phyloP scores from a whole-genome alignment of 2,113 vertebrate genomes.

The Mugil cephalus region DNA sequence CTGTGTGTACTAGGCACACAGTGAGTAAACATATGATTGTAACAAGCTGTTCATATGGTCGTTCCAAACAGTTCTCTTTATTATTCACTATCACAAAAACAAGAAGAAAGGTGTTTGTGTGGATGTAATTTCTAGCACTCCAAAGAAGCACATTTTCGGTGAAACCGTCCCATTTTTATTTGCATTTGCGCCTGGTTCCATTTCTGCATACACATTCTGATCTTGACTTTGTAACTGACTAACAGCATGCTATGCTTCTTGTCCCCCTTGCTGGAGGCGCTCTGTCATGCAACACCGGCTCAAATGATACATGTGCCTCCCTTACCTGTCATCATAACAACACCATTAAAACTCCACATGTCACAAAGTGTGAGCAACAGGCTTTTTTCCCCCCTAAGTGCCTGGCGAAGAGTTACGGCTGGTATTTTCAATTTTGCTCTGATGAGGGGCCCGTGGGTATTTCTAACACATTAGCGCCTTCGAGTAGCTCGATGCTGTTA shows the following conservation, averaged over 20 bases:
- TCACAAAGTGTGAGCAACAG: constrained; percentile 52
- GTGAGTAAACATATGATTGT: no score
- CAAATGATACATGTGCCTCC: constrained; percentile 1
- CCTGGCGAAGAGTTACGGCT: constrained; percentile 39
- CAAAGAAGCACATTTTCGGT: neutral
- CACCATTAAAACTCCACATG: constrained; percentile 52
- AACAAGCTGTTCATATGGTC: no score
- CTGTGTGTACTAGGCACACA: neutral
- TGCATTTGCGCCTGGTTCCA: neutral
- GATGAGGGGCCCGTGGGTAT: constrained; percentile 50
- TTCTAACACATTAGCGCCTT: constrained; percentile 60
- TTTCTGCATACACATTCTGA: neutral
- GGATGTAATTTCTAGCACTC: neutral
- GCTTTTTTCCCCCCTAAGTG: constrained; percentile 48
- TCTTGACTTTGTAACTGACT: neutral
- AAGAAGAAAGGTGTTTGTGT: neutral
- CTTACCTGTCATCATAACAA: constrained; percentile 25
- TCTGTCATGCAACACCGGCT: neutral
- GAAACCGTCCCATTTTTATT: no score
- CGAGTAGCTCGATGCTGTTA: constrained; percentile 32
- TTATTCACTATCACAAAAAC: constrained; percentile 1
- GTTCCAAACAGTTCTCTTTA: no score
- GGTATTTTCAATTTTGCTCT: constrained; percentile 53
- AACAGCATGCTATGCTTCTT: neutral
- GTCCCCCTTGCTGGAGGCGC: no score